phyloP scores from a whole-genome alignment of 1,140 invertebrate species.

The Scaptomyza pallida region DNA sequence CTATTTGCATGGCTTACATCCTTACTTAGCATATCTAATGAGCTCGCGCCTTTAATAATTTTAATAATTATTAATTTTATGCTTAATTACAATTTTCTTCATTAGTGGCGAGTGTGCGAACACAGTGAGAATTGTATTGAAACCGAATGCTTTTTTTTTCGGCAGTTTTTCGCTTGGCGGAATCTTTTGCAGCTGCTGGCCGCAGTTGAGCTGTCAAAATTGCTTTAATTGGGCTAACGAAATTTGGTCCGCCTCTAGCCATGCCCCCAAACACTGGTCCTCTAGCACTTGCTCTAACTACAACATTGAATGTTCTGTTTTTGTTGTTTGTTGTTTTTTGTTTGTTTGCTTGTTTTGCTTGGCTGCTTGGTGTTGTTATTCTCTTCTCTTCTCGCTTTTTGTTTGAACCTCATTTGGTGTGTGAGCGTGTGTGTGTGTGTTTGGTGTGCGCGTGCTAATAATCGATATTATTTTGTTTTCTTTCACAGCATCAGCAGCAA shows the following conservation, averaged over 20 bases:
- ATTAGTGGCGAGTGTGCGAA: conserved; percentile 14
- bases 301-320: not conserved
- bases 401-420: conserved; percentile 15
- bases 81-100: conserved; percentile 44
- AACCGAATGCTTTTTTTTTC: not conserved
- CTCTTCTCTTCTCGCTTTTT: not conserved
- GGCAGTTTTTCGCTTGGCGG: not conserved
- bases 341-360: conserved; percentile 69
- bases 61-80: conserved; percentile 60
- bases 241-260: conserved; percentile 44
- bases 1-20: conserved; percentile 48
- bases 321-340: conserved; percentile 18
- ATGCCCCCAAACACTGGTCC: conserved; percentile 10
- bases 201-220: conserved; percentile 63
- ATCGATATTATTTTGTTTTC: conserved; percentile 82
- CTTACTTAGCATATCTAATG: conserved; percentile 69
- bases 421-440: conserved; percentile 32
- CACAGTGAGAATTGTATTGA: not conserved
- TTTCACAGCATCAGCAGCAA: conserved; percentile 63
- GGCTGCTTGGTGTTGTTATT: conserved; percentile 35
- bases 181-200: conserved; percentile 24
- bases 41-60: conserved; percentile 42
- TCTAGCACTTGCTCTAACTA: not conserved
- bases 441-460: conserved; percentile 63
- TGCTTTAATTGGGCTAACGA: conserved; percentile 77